Base-by-base conservation (phyloP, 1,140 invertebrate genomes). In the Apis laboriosa region DNA sequence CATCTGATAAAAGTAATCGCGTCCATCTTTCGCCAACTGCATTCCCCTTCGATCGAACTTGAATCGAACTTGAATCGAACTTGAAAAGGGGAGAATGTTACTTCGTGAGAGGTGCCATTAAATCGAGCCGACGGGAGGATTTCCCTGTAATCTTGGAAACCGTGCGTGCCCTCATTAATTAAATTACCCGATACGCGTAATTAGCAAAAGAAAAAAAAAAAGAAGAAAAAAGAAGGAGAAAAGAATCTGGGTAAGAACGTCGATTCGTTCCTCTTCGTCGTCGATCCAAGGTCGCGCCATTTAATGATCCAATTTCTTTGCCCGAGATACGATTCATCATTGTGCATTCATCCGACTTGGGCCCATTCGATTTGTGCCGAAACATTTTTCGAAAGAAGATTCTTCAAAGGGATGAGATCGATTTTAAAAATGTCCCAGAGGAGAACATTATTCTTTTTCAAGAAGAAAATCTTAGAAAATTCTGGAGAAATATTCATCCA, bases 281-380 rank as follows among this genome's bases (percentile, higher is more conserved):
- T 17, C 13, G 60, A 43, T 72, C 49, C 83, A 84, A 84, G 83
- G 77, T 70, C 77, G 28, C n/a, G n/a, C 24, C n/a, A 13, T 24
- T 71, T 70, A 75, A 84, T 2, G 71, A 71, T 84, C 51, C 63
- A 43, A 80, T 75, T 70, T 66, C 73, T 82, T 80, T 68, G 71
- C 24, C 24, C 24, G 77, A 89, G 87, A 91, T 90, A 91, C 88
- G 88, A 91, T 91, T 90, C 86, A 88, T 79, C 88, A 90, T 89
- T 88, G 88, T 91, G 87, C 85, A 87, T 89, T 90, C 83, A 84
- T 77, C 75, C 43, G 11, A 9, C 19, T 24, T 34, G 60, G n/a
- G 0, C 55, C 28, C 64, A 13, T 17, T 24, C 58, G 60, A 72
- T 13, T 19, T 12, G 13, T 9, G 19, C 9, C 76, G 13, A 49